Evolutionary conservation across 2,888 invertebrate genomes (phyloP).

Genomic region (Anodontia alba): DNA sequence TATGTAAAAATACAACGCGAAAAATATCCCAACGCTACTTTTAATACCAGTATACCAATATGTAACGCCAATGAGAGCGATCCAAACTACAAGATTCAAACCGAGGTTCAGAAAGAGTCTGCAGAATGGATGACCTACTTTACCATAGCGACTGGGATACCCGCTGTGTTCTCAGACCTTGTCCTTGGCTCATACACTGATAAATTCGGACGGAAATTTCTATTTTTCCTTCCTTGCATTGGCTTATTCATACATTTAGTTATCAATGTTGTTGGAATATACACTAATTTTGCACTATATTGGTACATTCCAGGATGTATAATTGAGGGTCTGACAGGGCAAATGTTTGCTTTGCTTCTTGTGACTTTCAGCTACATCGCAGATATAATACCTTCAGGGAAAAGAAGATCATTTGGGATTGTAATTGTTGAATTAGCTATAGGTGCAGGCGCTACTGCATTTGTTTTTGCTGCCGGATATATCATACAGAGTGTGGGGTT

Average conservation of each 20-base stretch:
- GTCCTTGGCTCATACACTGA: slow-evolving; percentile 52
- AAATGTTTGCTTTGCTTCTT: slow-evolving; percentile 41
- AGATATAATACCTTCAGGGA: slow-evolving; percentile 48
- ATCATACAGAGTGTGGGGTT: slow-evolving; percentile 45
- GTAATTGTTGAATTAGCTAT: slow-evolving; percentile 41
- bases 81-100: slow-evolving; percentile 35
- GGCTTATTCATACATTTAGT: slow-evolving; percentile 37
- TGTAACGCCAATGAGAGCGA: slow-evolving; percentile 45
- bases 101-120: slow-evolving; percentile 35
- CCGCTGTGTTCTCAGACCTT: slow-evolving; percentile 45
- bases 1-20: slow-evolving; percentile 31
- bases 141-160: slow-evolving; percentile 31
- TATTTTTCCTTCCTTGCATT: slow-evolving; percentile 51
- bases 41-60: slow-evolving; percentile 20
- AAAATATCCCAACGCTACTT: slow-evolving; percentile 35
- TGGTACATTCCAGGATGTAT: slow-evolving; percentile 41
- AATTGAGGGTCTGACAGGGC: slow-evolving; percentile 57
- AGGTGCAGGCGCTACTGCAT: slow-evolving; percentile 25
- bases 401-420: slow-evolving; percentile 41
- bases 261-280: slow-evolving; percentile 38
- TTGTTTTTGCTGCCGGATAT: slow-evolving; percentile 44
- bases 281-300: slow-evolving; percentile 46
- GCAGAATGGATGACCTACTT: slow-evolving; percentile 45
- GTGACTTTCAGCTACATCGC: slow-evolving; percentile 48
- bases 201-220: slow-evolving; percentile 54